phyloP scores from a whole-genome alignment of 2,797 vertebrate genomes.

The Pseudotriccus pelzelni region DNA sequence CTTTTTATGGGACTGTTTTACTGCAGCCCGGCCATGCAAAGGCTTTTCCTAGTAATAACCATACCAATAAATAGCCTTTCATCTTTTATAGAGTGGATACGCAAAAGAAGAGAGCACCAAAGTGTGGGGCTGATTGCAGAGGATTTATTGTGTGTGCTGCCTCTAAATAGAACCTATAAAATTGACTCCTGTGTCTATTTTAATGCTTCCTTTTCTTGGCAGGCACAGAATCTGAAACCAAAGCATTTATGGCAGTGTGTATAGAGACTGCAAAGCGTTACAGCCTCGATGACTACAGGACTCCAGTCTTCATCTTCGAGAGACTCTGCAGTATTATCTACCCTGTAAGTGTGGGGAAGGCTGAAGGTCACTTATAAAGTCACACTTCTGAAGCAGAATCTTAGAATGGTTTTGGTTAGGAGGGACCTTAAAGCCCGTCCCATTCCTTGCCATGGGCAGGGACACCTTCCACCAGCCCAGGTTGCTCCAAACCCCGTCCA shows the following conservation, averaged over 20 bases:
- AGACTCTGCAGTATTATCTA: conserved; percentile 99
- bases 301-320: conserved; percentile 98
- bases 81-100: not conserved
- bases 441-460: not conserved
- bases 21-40: not conserved
- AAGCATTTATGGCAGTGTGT: conserved; percentile 99
- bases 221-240: conserved; percentile 98
- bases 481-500: fast-evolving
- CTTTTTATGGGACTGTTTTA: not conserved
- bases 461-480: not conserved
- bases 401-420: not conserved
- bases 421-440: not conserved
- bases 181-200: not conserved
- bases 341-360: conserved; percentile 81
- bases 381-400: not conserved
- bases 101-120: not conserved
- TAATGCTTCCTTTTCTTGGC: not conserved
- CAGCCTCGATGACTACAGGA: conserved; percentile 95
- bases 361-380: not conserved
- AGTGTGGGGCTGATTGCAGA: not conserved
- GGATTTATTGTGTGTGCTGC: not conserved
- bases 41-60: not conserved
- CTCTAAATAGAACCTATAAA: not conserved
- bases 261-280: conserved; percentile 99
- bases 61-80: not conserved